Base-by-base conservation (phyloP, 2,888 invertebrate species). In the Dynastes grantii region DNA sequence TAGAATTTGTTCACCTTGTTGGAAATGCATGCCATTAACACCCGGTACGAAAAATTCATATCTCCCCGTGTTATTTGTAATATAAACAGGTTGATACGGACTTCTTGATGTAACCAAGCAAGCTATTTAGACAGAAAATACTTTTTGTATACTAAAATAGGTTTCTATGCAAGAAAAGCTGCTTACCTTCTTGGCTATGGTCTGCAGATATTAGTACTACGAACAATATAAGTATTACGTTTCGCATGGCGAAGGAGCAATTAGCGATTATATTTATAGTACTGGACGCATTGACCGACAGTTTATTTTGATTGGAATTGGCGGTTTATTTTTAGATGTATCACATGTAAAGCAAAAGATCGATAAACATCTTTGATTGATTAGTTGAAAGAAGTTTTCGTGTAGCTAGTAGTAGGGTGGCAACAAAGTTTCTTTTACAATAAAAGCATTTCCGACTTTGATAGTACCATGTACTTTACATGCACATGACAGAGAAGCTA, bases 11-110 rank as follows among this genome's bases (percentile, higher is more conserved):
- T 86, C 82, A 1, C 83, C 84, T 2, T 68, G 37, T 63, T 80
- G 81, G 53, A 86, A 79, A 32, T 77, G 58, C 73, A 87, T 80
- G 8, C 76, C 77, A 40, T 85, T 85, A 27, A 82, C 78, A 49
- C 83, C 73, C 13, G 87, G 87, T 68, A 85, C 78, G 27, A 84
- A 81, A 22, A 87, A 76, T 22, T 80, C 80, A 75, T 81, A 84
- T 13, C 81, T 78, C 9, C 81, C 80, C 0, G 83, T 83, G 8
- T 73, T 55, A 73, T 85, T 85, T 29, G 76, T 79, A 55, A 86
- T 55, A 29, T 84, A 80, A 13, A 87, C 76, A 32, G 87, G 86
- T 53, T 84, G 80, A 9, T 75, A 40, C 80, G 81, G 65, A 16
- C 78, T 78, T 40, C 70, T 76, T 2, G 78, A 76, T 32, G 76